These are phyloP conservation scores for Anoplophora glabripennis DNA, from an alignment of 1,140 invertebrate genomes.

Conservation along the genomic window DNA sequence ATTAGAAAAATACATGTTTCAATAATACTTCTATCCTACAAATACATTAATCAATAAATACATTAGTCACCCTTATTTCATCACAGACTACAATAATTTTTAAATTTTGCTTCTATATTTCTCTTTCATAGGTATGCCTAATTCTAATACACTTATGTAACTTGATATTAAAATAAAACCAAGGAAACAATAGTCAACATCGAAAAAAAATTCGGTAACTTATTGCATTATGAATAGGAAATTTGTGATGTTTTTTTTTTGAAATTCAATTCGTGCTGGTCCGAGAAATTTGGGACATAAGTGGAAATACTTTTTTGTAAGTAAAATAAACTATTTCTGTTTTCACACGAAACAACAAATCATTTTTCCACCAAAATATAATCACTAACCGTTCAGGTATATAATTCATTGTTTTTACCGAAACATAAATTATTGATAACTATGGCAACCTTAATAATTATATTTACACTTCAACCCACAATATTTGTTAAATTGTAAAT, in stretches of 20 bases:
- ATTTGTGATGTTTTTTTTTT: too few relatives aligned
- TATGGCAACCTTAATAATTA: neutral
- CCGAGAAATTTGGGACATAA: too few relatives aligned
- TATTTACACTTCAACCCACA: constrained; percentile 5
- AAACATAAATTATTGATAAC: too few relatives aligned
- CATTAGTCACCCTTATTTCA: constrained; percentile 48
- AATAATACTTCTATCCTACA: constrained; percentile 42
- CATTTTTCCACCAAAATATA: neutral
- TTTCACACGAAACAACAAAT: neutral
- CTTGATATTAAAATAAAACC: too few relatives aligned
- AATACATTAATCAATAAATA: constrained; percentile 46
- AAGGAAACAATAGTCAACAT: neutral
- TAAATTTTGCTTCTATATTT: constrained; percentile 6
- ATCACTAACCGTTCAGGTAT: too few relatives aligned
- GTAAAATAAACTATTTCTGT: constrained; percentile 18
- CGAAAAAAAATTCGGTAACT: neutral
- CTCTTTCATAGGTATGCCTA: too few relatives aligned
- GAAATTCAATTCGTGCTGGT: too few relatives aligned
- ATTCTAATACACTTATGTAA: too few relatives aligned
- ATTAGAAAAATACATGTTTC: constrained; percentile 47
- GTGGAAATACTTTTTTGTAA: constrained; percentile 3
- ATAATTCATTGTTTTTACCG: too few relatives aligned
- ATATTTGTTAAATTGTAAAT: neutral
- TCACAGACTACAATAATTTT: constrained; percentile 49
- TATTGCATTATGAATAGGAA: neutral